phyloP scores from a whole-genome alignment of 2,113 vertebrate species.

The Nannospalax galili region DNA sequence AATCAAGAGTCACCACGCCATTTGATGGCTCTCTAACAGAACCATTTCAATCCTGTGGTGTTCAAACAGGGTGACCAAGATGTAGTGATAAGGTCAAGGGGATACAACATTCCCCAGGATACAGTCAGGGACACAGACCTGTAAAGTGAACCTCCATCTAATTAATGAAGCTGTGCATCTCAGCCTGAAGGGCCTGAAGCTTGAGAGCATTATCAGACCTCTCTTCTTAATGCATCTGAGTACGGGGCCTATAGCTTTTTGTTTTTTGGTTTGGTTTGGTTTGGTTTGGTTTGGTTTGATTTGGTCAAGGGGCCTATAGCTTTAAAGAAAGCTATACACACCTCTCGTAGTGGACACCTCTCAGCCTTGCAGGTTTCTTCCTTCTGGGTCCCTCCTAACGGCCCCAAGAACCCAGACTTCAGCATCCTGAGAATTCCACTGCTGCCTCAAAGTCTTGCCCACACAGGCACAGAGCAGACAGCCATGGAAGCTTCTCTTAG shows the following conservation, averaged over 20 bases:
- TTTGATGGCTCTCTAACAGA: neutral
- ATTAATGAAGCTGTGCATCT: neutral
- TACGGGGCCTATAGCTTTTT: too few relatives aligned
- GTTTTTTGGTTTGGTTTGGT: too few relatives aligned
- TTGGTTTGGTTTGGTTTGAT: too few relatives aligned
- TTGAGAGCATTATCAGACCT: neutral
- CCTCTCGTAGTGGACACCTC: neutral
- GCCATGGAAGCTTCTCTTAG: neutral
- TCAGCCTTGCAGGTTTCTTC: neutral
- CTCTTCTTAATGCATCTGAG: neutral
- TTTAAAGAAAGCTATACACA: neutral
- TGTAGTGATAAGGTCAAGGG: neutral
- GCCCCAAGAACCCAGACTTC: neutral
- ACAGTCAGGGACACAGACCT: neutral
- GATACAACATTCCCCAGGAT: neutral
- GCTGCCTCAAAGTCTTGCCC: constrained; percentile 65
- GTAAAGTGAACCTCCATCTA: neutral
- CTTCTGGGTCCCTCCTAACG: neutral
- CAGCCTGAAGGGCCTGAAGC: neutral
- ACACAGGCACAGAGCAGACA: constrained; percentile 36
- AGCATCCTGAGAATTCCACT: neutral
- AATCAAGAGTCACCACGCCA: neutral
- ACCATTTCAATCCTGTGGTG: neutral
- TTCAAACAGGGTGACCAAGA: neutral
- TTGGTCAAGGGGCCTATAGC: neutral